Conservation (phyloP, 2,113 vertebrate species). For the Epinephelus cyanopodus region DNA sequence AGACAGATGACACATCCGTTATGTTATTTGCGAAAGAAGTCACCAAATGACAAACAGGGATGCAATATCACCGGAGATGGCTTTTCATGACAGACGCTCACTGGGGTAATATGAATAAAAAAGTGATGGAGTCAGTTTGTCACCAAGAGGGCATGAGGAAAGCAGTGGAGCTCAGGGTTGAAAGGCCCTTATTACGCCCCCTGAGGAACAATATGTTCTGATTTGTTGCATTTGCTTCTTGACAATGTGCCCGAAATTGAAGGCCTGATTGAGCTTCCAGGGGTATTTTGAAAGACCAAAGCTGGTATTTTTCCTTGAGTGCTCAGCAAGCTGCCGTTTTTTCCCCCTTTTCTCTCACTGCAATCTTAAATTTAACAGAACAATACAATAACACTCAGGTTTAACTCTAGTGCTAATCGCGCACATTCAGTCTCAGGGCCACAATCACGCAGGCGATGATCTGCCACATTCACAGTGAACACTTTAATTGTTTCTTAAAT, state of each 20-base stretch:
- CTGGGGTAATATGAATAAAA: conserved; percentile 48
- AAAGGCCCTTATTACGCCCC: conserved; percentile 66
- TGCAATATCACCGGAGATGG: conserved; percentile 37
- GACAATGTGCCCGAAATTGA: conserved; percentile 76
- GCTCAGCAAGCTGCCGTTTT: conserved; percentile 61
- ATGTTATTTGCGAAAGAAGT: conserved; percentile 52
- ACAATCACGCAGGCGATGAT: conserved; percentile 59
- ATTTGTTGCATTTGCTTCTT: conserved; percentile 79
- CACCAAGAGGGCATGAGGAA: conserved; percentile 47
- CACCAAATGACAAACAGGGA: conserved; percentile 46
- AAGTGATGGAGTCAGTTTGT: conserved; percentile 60
- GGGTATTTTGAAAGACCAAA: conserved; percentile 68
- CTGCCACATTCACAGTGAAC: conserved; percentile 39
- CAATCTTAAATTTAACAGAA: conserved; percentile 73
- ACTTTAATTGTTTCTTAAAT: conserved; percentile 43
- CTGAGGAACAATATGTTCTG: conserved; percentile 80
- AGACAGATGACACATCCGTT: conserved; percentile 34
- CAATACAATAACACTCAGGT: conserved; percentile 63
- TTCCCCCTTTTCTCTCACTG: conserved; percentile 39
- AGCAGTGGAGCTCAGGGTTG: conserved; percentile 54
- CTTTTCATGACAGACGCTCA: conserved; percentile 28
- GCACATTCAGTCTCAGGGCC: conserved; percentile 38
- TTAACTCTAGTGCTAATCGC: conserved; percentile 58
- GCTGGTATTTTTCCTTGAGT: conserved; percentile 67
- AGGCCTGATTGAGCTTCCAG: conserved; percentile 78